Evolutionary conservation across 2,888 invertebrate species (phyloP), one percentile per base, ranked within the genome.

Genomic region (Cephus nigrinus): DNA sequence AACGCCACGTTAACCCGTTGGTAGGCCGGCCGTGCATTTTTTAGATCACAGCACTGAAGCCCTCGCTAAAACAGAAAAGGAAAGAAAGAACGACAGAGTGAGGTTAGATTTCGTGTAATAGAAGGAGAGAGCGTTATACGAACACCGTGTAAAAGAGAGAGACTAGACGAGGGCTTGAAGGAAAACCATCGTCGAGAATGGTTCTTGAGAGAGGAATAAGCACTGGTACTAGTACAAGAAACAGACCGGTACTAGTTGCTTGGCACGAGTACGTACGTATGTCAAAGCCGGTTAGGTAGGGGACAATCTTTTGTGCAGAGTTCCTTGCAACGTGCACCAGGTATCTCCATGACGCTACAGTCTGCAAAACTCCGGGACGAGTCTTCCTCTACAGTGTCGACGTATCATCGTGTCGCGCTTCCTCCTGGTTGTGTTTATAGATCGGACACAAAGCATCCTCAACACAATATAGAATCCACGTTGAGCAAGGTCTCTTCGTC

Each of bases 1-100:
- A 30, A 15, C 31, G 15, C 12, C 31, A n/a, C 31, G 31, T 15
- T 31, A 32, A 31, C 2, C 12, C 31, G 31, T 15, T 32, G 71
- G 71, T 15, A 32, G 71, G 69, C 77, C 11, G 35, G 79, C 75
- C 80, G 81, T 85, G 85, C 84, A 85, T 87, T 86, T 88, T 86
- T 87, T 84, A 85, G 84, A 55, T 23, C 55, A 23, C 55, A 55
- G 55, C 55, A 23, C 55, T 55, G 55, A 55, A 55, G 23, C 55
- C 55, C 55, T 55, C 55, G 55, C 55, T 1, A 71, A 31, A 32
- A 2, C 3, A 31, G 71, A 31, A 15, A n/a, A 74, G 74, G 36
- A 33, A 30, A 34, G 23, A 74, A 33, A 12, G 74, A 34, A 23
- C 5, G 74, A 34, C 5, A 33, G 35, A 74, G 74, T 34, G 23